Evolutionary conservation across 2,797 vertebrate species (phyloP), one percentile per base, ranked within the genome.

Genomic region (Austrolebias charrua): DNA sequence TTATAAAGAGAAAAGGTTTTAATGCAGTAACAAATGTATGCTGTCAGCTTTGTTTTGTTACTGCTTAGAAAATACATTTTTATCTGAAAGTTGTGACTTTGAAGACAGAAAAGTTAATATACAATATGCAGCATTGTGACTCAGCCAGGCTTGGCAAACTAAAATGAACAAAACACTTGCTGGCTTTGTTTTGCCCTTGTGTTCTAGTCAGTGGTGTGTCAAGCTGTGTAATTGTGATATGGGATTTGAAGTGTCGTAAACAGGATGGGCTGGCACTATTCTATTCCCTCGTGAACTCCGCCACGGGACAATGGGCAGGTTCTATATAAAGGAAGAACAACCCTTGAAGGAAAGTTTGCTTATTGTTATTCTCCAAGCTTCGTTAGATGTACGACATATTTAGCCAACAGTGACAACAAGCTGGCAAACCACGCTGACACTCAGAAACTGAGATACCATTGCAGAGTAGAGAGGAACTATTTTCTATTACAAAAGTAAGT

Each of bases 211-310:
- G 33, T 57, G 19, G 45, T 6, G 53, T 49, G 66, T 65, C 55
- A 18, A 64, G 49, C 56, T 42, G 44, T 43, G 71, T 71, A 66
- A 76, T 82, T 84, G 78, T 86, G 65, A 75, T 66, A 57, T 29
- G 40, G 71, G 40, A 66, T 84, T 80, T 78, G 81, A 81, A 83
- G 83, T 77, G 73, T 24, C 1, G 75, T 88, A 86, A 90, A 90
- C 89, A 88, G 90, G 90, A 91, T 77, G 87, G 86, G 83, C 42
- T 68, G 68, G 66, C 67, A n/a, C 76, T 78, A 69, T 83, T 29
- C 71, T 63, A 50, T 71, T 80, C 76, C 63, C 49, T 61, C 15
- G 62, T 67, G 73, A 73, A 59, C 62, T 49, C 60, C 12, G 5
- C 69, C 55, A 24, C 54, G 43, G 78, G 73, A 88, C 85, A 88